Base-by-base conservation (phyloP, 2,797 vertebrate genomes). In the Leuciscus waleckii region DNA sequence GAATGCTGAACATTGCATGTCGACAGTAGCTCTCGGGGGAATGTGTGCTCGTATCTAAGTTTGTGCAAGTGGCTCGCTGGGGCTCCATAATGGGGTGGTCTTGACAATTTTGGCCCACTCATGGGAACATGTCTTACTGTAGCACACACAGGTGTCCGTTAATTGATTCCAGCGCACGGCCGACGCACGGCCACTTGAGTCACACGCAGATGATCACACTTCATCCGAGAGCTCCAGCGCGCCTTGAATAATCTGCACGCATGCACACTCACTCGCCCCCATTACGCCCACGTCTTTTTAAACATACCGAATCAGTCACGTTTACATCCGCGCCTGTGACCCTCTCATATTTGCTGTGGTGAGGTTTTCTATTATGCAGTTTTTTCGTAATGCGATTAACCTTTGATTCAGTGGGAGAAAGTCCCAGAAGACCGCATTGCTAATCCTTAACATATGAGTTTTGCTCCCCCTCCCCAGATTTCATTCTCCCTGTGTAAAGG, bases 331-430 rank as follows among this genome's bases (percentile, higher is more conserved):
- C 2, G 17, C 79, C 71, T 63, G 65, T 67, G 16, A 81, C 79
- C 68, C 75, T 84, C 76, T 82, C 43, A 11, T 85, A 29, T 79
- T 88, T 79, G 61, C 71, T 32, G 56, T 68, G 68, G 29, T 39
- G 67, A 83, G 74, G 46, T 70, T 77, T 83, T 88, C 81, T 75
- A 80, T 80, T 80, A 56, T 83, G 29, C 81, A 14, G 61, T 76
- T 79, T 83, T 54, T 51, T 65, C 9, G 67, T 88, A 88, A 88
- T 82, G 58, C n/a, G 65, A 86, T 88, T 86, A 81, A 88, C 87
- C 81, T 86, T 85, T 86, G 71, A 81, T 84, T 88, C 73, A 71
- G 71, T 68, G 19, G 56, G 70, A 81, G 67, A 71, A 71, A 80
- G 43, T 77, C 76, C 85, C 63, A 54, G 58, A 73, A 84, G 85